phyloP scores from a whole-genome alignment of 2,113 vertebrate genomes.

The Procapra przewalskii region DNA sequence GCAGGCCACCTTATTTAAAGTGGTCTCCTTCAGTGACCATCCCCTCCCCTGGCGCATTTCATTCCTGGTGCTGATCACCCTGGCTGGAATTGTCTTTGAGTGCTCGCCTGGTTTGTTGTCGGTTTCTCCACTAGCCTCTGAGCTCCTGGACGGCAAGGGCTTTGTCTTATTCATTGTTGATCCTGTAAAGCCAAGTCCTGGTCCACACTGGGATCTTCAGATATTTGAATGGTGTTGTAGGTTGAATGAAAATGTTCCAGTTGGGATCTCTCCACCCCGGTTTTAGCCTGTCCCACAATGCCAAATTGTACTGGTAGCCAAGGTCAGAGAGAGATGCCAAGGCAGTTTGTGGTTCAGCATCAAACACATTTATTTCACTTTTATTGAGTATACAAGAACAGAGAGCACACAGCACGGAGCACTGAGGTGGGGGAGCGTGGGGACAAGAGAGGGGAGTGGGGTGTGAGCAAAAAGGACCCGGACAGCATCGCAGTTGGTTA shows the following conservation, averaged over 20 bases:
- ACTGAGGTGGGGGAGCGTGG: conserved; percentile 84
- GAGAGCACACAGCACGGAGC: conserved; percentile 95
- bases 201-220: neutral
- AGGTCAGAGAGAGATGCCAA: conserved; percentile 1
- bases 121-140: neutral
- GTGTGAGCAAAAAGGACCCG: conserved; percentile 80
- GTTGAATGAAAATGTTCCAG: neutral
- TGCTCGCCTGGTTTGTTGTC: neutral
- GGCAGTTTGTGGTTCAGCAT: conserved; percentile 77
- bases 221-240: neutral
- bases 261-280: neutral
- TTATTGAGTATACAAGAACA: conserved; percentile 95
- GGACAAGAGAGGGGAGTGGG: conserved; percentile 79
- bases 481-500: conserved; percentile 76
- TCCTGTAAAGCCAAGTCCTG: neutral
- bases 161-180: neutral
- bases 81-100: neutral
- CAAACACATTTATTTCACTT: conserved; percentile 95
- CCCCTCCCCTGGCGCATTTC: neutral
- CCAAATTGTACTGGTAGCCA: neutral
- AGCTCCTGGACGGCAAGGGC: neutral
- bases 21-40: neutral
- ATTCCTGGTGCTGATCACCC: neutral
- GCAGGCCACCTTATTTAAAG: neutral
- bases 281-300: neutral